Evolutionary conservation across 2,113 vertebrate genomes (phyloP), one percentile per base, ranked within the genome.

Genomic region (Semicossyphus pulcher): DNA sequence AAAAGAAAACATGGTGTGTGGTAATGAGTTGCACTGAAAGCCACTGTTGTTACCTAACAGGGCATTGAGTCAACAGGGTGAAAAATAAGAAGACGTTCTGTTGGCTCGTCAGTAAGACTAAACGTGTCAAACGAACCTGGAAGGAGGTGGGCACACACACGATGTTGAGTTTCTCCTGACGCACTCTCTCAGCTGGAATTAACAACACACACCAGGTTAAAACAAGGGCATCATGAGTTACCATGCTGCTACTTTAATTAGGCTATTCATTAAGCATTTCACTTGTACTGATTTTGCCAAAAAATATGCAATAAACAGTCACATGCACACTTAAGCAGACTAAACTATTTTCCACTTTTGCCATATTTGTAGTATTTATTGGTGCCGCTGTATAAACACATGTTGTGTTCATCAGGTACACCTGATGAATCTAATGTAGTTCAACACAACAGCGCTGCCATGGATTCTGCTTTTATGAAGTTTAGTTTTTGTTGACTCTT

Each of bases 131-230:
- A 89, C 85, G 28, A 0, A 97, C 98, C 97, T 99, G 98, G 83
- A 99, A 99, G 42, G 98, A 99, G 0, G 97, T 98, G 14, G 98
- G 97, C 28, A 99, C 94, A 48, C 98, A 99, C 75, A 96, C 91
- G 1, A 99, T 90, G 37, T 94, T 94, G 84, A 99, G 92, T 37
- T 98, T 96, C 89, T 99, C 98, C 62, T 96, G 87, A n/a, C 94
- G 95, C 23, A 98, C 96, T 80, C 96, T 80, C 81, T 98, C 96
- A 10, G 97, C 98, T 99, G 93, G 9, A 88, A 70, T 10, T 32
- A 8, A 59, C 12, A 29, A 68, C 16, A 62, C 0, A 21, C 42
- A 70, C 26, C 18, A 20, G 41, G 1, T 14, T n/a, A 3, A 15
- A 39, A 2, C 11, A 15, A 39, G 4, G 10, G 41, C 7, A n/a